These are phyloP conservation scores for Apamea anceps DNA, from an alignment of 2,888 invertebrate genomes.

Conservation along the genomic window DNA sequence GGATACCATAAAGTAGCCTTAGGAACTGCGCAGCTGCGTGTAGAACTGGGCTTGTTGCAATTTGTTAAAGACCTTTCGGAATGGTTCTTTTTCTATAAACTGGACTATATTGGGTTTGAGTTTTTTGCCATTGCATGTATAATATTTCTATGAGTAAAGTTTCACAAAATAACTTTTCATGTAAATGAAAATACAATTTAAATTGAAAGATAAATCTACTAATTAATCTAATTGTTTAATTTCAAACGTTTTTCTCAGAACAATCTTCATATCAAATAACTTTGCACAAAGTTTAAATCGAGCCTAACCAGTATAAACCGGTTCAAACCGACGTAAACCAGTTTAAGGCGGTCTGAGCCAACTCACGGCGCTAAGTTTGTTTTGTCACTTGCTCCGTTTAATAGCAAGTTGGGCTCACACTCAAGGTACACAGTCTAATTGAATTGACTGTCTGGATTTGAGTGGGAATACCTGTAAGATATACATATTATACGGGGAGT, in stretches of 20 bases:
- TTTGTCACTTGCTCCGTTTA: conserved; percentile 67
- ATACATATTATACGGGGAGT: conserved; percentile 4
- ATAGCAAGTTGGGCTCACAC: conserved; percentile 63
- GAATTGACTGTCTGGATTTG: conserved; percentile 64
- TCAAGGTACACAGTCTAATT: conserved; percentile 62
- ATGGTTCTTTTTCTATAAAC: background rate
- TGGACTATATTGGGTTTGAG: background rate
- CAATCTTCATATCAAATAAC: conserved; percentile 48
- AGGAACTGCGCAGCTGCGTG: conserved; percentile 22
- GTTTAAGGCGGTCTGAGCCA: conserved; percentile 63
- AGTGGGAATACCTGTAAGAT: conserved; percentile 41
- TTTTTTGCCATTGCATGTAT: background rate
- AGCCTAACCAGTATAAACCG: conserved; percentile 57
- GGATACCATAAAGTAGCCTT: conserved; percentile 48
- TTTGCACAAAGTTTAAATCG: conserved; percentile 57
- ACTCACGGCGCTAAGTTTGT: conserved; percentile 63
- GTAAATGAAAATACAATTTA: background rate
- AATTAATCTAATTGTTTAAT: background rate
- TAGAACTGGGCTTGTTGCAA: conserved; percentile 1
- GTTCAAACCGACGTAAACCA: conserved; percentile 65
- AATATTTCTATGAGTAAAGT: background rate
- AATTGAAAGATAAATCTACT: background rate
- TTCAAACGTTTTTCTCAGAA: conserved; percentile 12
- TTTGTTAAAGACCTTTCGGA: background rate
- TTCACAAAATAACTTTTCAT: background rate